Evolutionary conservation across 2,113 vertebrate genomes (phyloP).

Genomic region (Oryzias melastigma): DNA sequence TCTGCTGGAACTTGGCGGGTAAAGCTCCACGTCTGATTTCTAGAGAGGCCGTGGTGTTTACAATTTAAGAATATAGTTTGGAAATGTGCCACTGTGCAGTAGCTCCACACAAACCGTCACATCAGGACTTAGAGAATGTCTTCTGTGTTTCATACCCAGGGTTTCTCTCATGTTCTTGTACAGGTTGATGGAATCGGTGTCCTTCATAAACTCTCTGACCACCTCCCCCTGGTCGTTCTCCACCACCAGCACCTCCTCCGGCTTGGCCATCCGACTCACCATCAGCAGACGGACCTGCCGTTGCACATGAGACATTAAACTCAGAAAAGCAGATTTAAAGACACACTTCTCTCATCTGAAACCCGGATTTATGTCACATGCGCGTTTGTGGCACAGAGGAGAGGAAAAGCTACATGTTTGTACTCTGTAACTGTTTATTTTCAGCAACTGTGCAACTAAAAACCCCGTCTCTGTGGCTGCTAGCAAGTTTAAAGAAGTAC

Average conservation of each 20-base stretch:
- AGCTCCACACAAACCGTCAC: no score
- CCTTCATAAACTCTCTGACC: conserved; percentile 99
- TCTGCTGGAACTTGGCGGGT: no score
- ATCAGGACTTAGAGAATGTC: no score
- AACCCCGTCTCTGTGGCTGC: conserved; percentile 40
- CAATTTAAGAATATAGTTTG: no score
- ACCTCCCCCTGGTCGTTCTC: conserved; percentile 99
- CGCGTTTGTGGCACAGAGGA: not conserved
- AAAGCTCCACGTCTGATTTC: no score
- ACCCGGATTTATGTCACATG: not conserved
- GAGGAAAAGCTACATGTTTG: not conserved
- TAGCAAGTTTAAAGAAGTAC: conserved; percentile 16
- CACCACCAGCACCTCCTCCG: conserved; percentile 97
- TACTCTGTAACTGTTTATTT: conserved; percentile 22
- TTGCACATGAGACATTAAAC: conserved; percentile 5
- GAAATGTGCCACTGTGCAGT: no score
- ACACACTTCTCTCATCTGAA: not conserved
- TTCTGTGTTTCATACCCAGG: conserved; percentile 79
- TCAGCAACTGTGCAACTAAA: conserved; percentile 8
- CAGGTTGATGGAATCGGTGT: conserved; percentile 98
- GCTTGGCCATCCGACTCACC: conserved; percentile 99
- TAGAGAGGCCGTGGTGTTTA: no score
- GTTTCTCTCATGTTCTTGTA: conserved; percentile 99
- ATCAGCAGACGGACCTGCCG: conserved; percentile 93
- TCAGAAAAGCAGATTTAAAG: not conserved